Evolutionary conservation across 2,113 vertebrate genomes (phyloP), one percentile per base, ranked within the genome.

Genomic region (Saccopteryx leptura): DNA sequence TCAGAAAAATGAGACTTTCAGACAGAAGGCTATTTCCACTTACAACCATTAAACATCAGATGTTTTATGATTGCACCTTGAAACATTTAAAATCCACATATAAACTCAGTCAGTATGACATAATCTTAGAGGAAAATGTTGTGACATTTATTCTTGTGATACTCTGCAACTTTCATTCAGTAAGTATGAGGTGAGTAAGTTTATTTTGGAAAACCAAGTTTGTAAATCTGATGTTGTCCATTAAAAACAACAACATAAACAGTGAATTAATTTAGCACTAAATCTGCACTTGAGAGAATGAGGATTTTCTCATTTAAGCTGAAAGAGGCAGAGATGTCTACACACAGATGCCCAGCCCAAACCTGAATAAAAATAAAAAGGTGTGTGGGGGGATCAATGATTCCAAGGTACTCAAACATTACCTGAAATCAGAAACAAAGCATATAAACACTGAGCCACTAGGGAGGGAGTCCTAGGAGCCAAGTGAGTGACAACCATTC

Each of bases 51-150:
- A 94, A 75, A 82, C 88, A 66, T 60, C 56, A 90, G 50, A 71
- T 28, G 9, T 69, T 80, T 94, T 58, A 75, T 52, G 39, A 48
- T 39, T 28, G 54, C 75, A 56, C 54, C 33, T 88, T 93, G 76
- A 95, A 92, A 83, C 83, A 93, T 61, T 93, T 83, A 60, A 65
- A 91, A 85, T 65, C 66, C 21, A 5, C 48, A 11, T 66, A 56
- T 69, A 78, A 92, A 92, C 50, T 48, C 52, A 68, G 26, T 89
- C 28, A 65, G 54, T 76, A 48, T 63, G 31, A 65, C 88, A n/a
- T 85, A 26, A 83, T 80, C 75, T 71, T 75, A n/a, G 50, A 68
- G 75, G 46, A 96, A 85, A 90, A 78, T 39, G 31, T 61, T 48
- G 91, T 15, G 15, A 68, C 31, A 63, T 71, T 82, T 89, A 74